Percentiles rank a stretch among this genome's conserved stretches.
phyloP scores from a whole-genome alignment of 35 echinoderm and acorn worm species.

The Chiridota heheva region DNA sequence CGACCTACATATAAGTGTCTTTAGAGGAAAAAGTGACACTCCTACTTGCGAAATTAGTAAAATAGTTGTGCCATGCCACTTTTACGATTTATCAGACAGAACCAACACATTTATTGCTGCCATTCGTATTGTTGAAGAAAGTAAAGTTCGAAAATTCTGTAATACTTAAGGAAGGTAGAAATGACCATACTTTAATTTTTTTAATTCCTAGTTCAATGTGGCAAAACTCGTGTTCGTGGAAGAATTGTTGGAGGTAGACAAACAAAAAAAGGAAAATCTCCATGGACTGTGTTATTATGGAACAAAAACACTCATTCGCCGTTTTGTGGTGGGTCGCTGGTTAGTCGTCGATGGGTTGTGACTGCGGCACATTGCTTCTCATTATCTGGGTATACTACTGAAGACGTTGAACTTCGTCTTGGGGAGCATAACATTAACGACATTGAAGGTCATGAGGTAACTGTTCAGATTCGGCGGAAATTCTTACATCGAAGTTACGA shows the following conservation, averaged over 20 bases:
- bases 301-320: constrained; percentile 22
- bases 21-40: not conserved
- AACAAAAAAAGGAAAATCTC: constrained; percentile 57
- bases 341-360: constrained; percentile 72
- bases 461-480: constrained; percentile 43
- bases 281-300: constrained; percentile 85
- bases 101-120: not conserved
- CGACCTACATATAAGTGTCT: not conserved
- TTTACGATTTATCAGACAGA: not conserved
- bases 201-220: constrained; percentile 58
- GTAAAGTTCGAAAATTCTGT: not conserved
- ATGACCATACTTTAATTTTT: not conserved
- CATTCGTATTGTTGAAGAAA: not conserved
- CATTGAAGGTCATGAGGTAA: constrained; percentile 17
- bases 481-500: constrained; percentile 77
- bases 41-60: not conserved
- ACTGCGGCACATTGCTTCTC: constrained; percentile 91
- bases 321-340: constrained; percentile 76
- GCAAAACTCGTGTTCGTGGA: constrained; percentile 37
- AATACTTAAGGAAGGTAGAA: not conserved
- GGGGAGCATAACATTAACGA: constrained; percentile 48
- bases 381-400: not conserved
- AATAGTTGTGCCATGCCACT: not conserved
- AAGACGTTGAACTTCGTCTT: constrained; percentile 51
- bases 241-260: constrained; percentile 72